Percentiles rank a stretch among this genome's conserved stretches.
These are phyloP conservation scores for Labeo rohita DNA, from an alignment of 2,113 vertebrate species.

Conservation along the genomic window DNA sequence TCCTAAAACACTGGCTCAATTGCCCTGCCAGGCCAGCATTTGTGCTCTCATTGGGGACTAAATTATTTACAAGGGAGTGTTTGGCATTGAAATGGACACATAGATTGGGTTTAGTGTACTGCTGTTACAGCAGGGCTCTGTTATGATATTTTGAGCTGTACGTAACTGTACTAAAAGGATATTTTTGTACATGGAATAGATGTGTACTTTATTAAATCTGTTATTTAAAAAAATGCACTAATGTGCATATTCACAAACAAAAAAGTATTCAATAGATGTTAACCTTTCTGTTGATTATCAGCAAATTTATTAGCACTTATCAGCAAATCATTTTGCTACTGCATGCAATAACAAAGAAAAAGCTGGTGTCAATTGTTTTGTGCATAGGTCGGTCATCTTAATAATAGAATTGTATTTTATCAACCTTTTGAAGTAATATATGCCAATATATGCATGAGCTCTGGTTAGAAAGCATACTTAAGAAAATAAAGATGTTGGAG, in stretches of 20 bases:
- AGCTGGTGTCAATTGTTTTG: not conserved
- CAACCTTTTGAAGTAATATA: not conserved
- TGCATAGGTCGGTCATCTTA: not conserved
- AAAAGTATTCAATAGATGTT: not conserved
- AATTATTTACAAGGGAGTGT: not conserved
- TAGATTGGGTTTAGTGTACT: not conserved
- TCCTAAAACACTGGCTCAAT: constrained; percentile 18
- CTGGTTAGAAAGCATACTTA: not conserved
- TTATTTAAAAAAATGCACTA: not conserved
- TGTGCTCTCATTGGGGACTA: not conserved
- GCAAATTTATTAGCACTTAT: not conserved
- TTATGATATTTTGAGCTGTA: not conserved
- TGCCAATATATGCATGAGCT: constrained; percentile 5
- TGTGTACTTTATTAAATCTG: not conserved
- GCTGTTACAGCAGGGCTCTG: not conserved
- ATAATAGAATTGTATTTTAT: not conserved
- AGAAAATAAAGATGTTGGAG: not conserved
- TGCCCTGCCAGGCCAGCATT: not conserved
- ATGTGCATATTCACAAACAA: not conserved
- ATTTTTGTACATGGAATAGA: not conserved
- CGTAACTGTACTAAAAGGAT: not conserved
- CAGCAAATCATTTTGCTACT: not conserved
- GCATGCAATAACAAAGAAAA: not conserved
- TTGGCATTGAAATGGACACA: not conserved
- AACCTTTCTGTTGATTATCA: not conserved